Percentiles rank a stretch among this genome's conserved stretches.
Evolutionary conservation across 1,140 invertebrate species (phyloP).

Genomic region (Homalodisca vitripennis): DNA sequence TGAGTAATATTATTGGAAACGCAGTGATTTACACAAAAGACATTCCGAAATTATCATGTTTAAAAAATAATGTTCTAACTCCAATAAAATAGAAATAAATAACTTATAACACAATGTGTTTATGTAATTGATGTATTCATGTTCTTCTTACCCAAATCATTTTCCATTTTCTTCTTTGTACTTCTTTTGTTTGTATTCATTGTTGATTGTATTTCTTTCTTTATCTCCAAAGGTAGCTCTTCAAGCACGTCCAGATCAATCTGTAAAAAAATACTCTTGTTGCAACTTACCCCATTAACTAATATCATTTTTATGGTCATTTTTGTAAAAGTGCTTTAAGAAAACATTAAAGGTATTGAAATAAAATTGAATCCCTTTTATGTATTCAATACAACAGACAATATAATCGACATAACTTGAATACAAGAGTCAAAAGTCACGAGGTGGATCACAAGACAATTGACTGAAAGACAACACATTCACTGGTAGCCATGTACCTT

Average conservation of each 20-base stretch:
- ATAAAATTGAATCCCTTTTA: background rate
- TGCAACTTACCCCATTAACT: background rate
- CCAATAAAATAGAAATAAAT: background rate
- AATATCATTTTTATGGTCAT: background rate
- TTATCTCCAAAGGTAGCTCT: constrained; percentile 42
- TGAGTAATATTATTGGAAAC: no score
- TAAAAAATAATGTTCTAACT: background rate
- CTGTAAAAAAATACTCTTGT: background rate
- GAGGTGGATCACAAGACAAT: background rate
- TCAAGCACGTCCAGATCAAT: constrained; percentile 43
- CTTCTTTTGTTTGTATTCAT: background rate
- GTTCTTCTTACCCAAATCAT: background rate
- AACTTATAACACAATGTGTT: background rate
- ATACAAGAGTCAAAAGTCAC: background rate
- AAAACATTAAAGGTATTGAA: background rate
- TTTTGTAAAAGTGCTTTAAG: background rate
- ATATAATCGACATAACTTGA: background rate
- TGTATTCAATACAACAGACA: background rate
- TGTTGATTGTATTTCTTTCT: constrained; percentile 2
- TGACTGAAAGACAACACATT: no score
- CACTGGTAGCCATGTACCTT: no score
- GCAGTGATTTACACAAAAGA: no score
- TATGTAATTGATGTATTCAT: background rate
- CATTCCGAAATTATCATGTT: background rate
- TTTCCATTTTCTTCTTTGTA: background rate